These are phyloP conservation scores for Drosophila ustulata DNA, from an alignment of 2,888 invertebrate species.

Conservation along the genomic window DNA sequence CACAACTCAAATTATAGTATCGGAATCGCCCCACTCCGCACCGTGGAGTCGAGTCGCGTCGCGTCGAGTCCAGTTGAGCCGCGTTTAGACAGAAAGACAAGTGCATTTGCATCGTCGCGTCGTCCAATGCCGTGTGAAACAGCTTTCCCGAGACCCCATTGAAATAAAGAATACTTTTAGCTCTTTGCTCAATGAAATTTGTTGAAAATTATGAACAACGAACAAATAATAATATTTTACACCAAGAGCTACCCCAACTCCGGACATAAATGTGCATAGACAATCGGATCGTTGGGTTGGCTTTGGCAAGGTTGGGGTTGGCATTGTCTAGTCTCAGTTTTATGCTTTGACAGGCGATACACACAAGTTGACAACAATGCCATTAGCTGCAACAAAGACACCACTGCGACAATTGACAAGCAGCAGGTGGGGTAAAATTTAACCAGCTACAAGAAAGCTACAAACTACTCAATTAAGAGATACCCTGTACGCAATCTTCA, in stretches of 20 bases:
- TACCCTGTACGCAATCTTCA: conserved; percentile 3
- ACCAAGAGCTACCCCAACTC: conserved; percentile 32
- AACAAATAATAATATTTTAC: conserved; percentile 54
- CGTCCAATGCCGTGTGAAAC: conserved; percentile 60
- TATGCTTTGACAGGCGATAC: conserved; percentile 73
- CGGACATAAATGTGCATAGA: conserved; percentile 60
- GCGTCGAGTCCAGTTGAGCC: conserved; percentile 11
- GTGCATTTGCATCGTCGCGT: conserved; percentile 69
- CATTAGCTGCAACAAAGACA: conserved; percentile 71
- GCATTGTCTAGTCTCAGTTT: conserved; percentile 63
- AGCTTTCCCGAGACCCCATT: conserved; percentile 50
- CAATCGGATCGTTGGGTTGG: conserved; percentile 37
- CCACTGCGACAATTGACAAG: conserved; percentile 66
- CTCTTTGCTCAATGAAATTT: conserved; percentile 63
- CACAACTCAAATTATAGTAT: conserved; percentile 34
- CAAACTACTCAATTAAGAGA: background rate
- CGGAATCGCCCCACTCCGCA: conserved; percentile 14
- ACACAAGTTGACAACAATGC: conserved; percentile 71
- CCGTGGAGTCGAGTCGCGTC: background rate
- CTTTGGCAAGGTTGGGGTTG: conserved; percentile 5
- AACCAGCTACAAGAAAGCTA: background rate
- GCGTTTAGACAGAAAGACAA: conserved; percentile 48
- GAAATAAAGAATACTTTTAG: conserved; percentile 29
- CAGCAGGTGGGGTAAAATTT: conserved; percentile 20
- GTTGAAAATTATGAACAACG: conserved; percentile 72